phyloP scores from a whole-genome alignment of 1,140 invertebrate species.

The Sesamia nonagrioides region DNA sequence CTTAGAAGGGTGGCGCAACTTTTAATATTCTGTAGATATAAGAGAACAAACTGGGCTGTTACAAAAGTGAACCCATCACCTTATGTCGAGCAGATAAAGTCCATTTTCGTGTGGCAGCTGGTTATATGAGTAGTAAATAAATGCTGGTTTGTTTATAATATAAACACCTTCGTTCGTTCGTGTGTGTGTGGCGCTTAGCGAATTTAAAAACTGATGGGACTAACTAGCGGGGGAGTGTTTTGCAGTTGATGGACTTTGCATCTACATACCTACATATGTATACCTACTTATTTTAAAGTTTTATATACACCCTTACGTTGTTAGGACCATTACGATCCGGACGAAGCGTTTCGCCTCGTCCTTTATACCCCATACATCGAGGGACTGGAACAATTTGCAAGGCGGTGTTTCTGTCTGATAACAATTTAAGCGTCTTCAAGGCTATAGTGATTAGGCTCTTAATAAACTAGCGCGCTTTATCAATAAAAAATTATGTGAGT shows the following conservation, averaged over 20 bases:
- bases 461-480: too few species aligned
- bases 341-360: too few species aligned
- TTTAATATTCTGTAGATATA: constrained; percentile 78
- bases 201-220: constrained; percentile 76
- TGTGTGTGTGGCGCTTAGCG: constrained; percentile 77
- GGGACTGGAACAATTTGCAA: too few species aligned
- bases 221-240: constrained; percentile 68
- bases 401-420: too few species aligned
- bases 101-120: constrained; percentile 41
- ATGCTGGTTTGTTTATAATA: constrained; percentile 72
- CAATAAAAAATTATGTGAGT: too few species aligned
- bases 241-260: constrained; percentile 47
- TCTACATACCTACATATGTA: not conserved
- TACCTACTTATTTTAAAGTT: too few species aligned
- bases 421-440: too few species aligned
- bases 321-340: too few species aligned
- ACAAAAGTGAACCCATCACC: constrained; percentile 41
- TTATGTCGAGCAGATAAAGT: constrained; percentile 52
- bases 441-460: too few species aligned
- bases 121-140: constrained; percentile 54
- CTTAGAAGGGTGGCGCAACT: constrained; percentile 84
- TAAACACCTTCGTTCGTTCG: constrained; percentile 75
- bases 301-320: too few species aligned
- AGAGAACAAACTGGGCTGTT: constrained; percentile 22
- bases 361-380: too few species aligned